phyloP scores from a whole-genome alignment of 2,797 vertebrate species.

The Odontamblyopus lacepedii region DNA sequence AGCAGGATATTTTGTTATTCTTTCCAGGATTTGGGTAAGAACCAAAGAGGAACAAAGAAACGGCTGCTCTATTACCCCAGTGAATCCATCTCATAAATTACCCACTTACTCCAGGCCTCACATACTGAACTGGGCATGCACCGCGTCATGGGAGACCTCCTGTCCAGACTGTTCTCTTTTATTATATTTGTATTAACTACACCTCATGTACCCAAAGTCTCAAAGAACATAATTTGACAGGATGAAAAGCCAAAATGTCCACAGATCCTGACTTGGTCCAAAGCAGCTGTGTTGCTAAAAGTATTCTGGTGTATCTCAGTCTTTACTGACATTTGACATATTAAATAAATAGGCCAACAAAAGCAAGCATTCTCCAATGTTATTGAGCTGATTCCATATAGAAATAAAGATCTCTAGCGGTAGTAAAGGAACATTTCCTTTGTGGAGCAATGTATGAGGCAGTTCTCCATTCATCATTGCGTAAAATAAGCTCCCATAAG shows the following conservation, averaged over 20 bases:
- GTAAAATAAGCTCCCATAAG: slow-evolving; percentile 11
- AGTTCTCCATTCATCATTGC: neutral
- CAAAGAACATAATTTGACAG: slow-evolving; percentile 19
- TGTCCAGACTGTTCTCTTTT: neutral
- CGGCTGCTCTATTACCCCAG: neutral
- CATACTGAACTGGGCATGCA: neutral
- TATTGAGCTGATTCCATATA: slow-evolving; percentile 7
- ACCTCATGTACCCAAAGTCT: slow-evolving; percentile 4
- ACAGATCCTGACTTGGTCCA: slow-evolving; percentile 1
- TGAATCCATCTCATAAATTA: neutral
- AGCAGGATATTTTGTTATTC: neutral
- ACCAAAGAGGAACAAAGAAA: neutral
- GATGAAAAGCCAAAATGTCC: neutral
- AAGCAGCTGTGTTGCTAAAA: slow-evolving; percentile 23
- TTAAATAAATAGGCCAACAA: slow-evolving; percentile 24
- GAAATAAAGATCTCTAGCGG: slow-evolving; percentile 3
- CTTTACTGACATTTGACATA: slow-evolving; percentile 8
- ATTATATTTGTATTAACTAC: slow-evolving; percentile 17
- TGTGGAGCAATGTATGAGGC: neutral
- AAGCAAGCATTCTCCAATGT: slow-evolving; percentile 28
- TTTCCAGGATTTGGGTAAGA: neutral
- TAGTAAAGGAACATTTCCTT: slow-evolving; percentile 28
- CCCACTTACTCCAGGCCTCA: neutral
- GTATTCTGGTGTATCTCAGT: slow-evolving; percentile 18
- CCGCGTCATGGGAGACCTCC: neutral